A percentile compares a stretch with the other conserved stretches of the same genome.
Evolutionary conservation across 2,888 invertebrate species (phyloP).

Genomic region (Acrocyrtus sp.): DNA sequence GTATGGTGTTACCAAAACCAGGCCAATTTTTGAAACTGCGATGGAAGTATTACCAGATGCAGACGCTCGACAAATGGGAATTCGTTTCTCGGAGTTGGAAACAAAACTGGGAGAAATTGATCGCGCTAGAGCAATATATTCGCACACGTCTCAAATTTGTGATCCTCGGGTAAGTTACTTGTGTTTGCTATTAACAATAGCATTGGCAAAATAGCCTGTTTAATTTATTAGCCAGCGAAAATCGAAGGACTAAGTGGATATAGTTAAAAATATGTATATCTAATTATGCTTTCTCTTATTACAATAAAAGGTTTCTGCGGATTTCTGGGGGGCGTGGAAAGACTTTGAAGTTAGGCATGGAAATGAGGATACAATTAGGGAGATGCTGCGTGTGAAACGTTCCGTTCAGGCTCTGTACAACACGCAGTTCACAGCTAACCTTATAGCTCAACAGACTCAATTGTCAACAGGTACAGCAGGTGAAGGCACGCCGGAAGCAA

Average conservation of each 20-base stretch:
- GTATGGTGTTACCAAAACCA: constrained; percentile 95
- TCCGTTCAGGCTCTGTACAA: constrained; percentile 98
- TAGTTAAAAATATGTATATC: too few relatives aligned
- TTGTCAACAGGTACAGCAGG: constrained; percentile 77
- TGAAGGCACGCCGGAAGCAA: constrained; percentile 75
- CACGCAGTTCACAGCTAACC: constrained; percentile 75
- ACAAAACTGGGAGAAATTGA: constrained; percentile 98
- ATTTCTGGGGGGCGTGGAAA: constrained; percentile 99
- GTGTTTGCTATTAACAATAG: constrained; percentile 7
- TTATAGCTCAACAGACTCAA: constrained; percentile 60
- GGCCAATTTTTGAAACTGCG: constrained; percentile 98
- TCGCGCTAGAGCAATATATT: constrained; percentile 95
- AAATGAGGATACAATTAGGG: constrained; percentile 99
- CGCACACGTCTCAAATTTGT: constrained; percentile 98
- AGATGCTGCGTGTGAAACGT: constrained; percentile 97
- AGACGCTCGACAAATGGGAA: constrained; percentile 93
- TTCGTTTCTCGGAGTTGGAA: constrained; percentile 97
- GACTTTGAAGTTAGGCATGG: constrained; percentile 99
- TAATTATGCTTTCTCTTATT: too few relatives aligned
- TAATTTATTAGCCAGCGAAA: constrained; percentile 48
- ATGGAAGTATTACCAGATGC: constrained; percentile 93
- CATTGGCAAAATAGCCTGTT: background rate
- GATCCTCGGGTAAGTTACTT: constrained; percentile 85
- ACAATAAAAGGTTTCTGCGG: constrained; percentile 79
- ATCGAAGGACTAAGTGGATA: too few relatives aligned